Evolutionary conservation across 2,113 vertebrate genomes (phyloP), one percentile per base, ranked within the genome.

Genomic region (Tragulus kanchil): DNA sequence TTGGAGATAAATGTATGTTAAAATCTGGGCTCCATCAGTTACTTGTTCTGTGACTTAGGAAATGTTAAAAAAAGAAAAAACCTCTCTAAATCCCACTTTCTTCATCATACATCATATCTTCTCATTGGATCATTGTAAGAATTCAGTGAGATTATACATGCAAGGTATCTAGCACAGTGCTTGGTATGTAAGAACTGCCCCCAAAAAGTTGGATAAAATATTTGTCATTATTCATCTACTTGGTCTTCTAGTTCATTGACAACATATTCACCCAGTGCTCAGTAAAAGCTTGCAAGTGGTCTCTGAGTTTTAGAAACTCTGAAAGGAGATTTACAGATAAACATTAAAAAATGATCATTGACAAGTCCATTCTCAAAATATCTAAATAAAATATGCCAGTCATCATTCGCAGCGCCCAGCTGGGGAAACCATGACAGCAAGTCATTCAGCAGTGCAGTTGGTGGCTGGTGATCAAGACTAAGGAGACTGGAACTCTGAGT

Each of bases 281-380:
- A 67, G 16, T 28, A 78, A 77, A 89, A 56, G 25, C n/a, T 52
- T 91, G n/a, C 25, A 93, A 92, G 92, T 45, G 54, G 64, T 73
- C 79, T 92, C 75, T 83, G 61, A 82, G 54, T 65, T 79, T 82
- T 87, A 75, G 42, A 61, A 83, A 82, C 59, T 82, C 64, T 59
- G 28, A 95, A 96, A 90, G 84, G 52, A 95, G 58, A 86, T 45
- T 7, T 71, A 82, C 48, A 17, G 48, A 89, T 67, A 82, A 91
- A 95, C 17, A 58, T 64, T 69, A 11, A 42, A 65, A 90, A 83
- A 54, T 21, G 48, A 56, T 94, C 28, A 87, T 2, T 71, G 26
- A 48, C 62, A 28, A 84, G 31, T 90, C 25, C 69, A 54, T 48
- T 71, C 61, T 87, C 9, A 15, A 85, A 73, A 85, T 78, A 94